Evolutionary conservation across 2,797 vertebrate genomes (phyloP).

Genomic region (Leucoraja ocellata): DNA sequence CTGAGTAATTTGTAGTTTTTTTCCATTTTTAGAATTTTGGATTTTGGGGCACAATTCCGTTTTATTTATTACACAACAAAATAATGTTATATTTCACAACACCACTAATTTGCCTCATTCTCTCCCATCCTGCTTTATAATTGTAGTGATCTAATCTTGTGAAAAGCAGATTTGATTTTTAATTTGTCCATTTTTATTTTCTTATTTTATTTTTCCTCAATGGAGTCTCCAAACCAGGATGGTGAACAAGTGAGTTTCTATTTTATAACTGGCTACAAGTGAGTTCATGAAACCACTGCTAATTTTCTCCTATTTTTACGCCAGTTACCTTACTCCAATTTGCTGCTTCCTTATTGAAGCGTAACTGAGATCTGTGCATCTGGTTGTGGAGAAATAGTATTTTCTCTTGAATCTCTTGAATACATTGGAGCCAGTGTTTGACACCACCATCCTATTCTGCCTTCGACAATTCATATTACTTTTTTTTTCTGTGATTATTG

Average conservation of each 20-base stretch:
- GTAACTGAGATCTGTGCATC: too few species aligned
- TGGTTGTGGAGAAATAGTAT: not conserved
- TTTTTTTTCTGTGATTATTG: not conserved
- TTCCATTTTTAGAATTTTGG: not conserved
- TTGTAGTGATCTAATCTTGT: not conserved
- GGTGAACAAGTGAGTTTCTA: conserved; percentile 11
- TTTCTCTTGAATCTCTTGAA: not conserved
- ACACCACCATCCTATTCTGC: not conserved
- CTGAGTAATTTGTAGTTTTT: not conserved
- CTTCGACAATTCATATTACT: not conserved
- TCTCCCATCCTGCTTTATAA: not conserved
- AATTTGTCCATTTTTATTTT: not conserved
- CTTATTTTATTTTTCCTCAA: not conserved
- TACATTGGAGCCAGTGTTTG: not conserved
- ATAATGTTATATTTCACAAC: not conserved
- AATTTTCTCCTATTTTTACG: not conserved
- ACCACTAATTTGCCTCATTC: not conserved
- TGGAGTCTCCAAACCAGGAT: not conserved
- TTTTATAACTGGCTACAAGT: not conserved
- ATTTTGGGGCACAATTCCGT: not conserved
- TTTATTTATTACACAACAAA: not conserved
- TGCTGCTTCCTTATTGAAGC: not conserved
- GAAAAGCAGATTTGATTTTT: not conserved
- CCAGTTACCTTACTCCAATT: not conserved
- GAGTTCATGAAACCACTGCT: not conserved